Conservation (phyloP, 2,113 vertebrate species). For the Mesitornis unicolor region DNA sequence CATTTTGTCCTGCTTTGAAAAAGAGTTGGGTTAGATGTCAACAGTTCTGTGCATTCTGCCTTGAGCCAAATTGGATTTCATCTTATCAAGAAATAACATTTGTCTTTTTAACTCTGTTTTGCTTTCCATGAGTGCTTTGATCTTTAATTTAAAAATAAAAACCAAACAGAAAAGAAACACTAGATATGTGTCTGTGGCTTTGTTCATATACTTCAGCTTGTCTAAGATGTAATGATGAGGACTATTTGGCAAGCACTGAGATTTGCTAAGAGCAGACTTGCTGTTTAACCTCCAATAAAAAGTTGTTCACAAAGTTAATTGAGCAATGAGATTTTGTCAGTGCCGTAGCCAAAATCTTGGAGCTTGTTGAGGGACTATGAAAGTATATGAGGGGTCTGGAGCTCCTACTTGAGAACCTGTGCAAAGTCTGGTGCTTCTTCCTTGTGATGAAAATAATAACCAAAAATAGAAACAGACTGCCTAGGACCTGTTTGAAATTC, state of each 20-base stretch:
- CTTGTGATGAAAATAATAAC: not conserved
- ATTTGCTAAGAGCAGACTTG: not conserved
- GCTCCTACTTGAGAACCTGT: not conserved
- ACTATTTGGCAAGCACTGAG: not conserved
- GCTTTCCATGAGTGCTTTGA: slow-evolving; percentile 16
- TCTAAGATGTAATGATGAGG: not conserved
- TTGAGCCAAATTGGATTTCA: slow-evolving; percentile 32
- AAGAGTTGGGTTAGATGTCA: slow-evolving; percentile 9
- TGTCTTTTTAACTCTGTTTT: slow-evolving; percentile 34
- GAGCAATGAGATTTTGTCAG: slow-evolving; percentile 1
- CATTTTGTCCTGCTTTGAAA: slow-evolving; percentile 40
- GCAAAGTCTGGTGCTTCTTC: not conserved
- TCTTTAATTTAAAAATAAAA: slow-evolving; percentile 46
- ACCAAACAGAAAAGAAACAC: not conserved
- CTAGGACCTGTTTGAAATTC: not conserved
- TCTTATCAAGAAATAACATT: slow-evolving; percentile 41
- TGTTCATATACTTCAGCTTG: not conserved
- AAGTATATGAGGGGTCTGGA: not conserved
- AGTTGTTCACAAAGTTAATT: not conserved
- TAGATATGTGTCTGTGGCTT: not conserved
- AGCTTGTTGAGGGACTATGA: not conserved
- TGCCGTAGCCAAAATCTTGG: not conserved
- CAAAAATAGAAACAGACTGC: not conserved
- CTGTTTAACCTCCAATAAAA: not conserved
- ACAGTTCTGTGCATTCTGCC: slow-evolving; percentile 8